Evolutionary conservation across 2,797 vertebrate species (phyloP).

Genomic region (Brachyrhaphis roseni): DNA sequence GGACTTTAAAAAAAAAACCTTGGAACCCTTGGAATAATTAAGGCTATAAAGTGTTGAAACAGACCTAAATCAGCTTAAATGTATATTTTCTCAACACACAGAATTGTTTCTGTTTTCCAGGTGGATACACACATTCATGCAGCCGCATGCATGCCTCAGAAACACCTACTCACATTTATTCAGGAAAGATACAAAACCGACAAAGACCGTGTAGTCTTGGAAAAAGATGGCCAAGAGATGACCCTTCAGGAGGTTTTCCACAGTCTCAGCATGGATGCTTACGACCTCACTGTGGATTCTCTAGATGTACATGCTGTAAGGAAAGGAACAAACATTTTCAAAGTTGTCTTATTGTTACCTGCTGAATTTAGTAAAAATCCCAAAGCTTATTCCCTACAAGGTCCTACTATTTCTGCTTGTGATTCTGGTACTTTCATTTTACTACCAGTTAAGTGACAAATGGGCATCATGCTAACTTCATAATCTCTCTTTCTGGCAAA

Average conservation of each 20-base stretch:
- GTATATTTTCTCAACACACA: not conserved
- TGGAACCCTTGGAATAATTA: not conserved
- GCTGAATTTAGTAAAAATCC: not conserved
- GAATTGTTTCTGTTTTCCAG: conserved; percentile 65
- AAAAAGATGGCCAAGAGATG: conserved; percentile 85
- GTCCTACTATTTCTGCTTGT: not conserved
- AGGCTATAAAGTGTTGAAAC: not conserved
- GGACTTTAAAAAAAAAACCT: not conserved
- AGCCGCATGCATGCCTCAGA: conserved; percentile 98
- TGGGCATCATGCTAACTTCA: not conserved
- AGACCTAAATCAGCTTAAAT: not conserved
- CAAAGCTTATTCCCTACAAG: not conserved
- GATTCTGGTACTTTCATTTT: not conserved
- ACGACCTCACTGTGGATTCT: conserved; percentile 96
- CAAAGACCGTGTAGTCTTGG: conserved; percentile 85
- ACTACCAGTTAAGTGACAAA: not conserved
- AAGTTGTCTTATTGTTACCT: not conserved
- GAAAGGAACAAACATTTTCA: conserved; percentile 9
- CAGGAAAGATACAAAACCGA: conserved; percentile 91
- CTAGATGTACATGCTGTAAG: conserved; percentile 97
- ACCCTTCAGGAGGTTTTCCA: conserved; percentile 91
- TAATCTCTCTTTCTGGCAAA: not conserved
- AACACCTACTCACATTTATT: conserved; percentile 94
- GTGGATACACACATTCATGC: conserved; percentile 98
- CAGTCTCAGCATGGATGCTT: conserved; percentile 92